Evolutionary conservation across 1,140 invertebrate species (phyloP).

Genomic region (Drepana arcuata): DNA sequence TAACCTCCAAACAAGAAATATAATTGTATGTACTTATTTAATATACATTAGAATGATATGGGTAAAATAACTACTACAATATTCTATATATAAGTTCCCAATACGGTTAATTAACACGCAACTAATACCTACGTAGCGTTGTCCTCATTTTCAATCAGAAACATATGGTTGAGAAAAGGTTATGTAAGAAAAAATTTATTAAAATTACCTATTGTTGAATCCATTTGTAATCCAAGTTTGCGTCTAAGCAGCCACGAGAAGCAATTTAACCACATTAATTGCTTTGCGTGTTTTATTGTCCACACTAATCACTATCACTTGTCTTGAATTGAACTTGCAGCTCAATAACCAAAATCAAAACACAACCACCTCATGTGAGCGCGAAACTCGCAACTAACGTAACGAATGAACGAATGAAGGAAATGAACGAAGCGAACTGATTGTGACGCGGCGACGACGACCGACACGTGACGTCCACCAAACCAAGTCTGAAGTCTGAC

Average conservation of each 20-base stretch:
- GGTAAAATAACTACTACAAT: no score
- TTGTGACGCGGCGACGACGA: no score
- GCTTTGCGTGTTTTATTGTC: constrained; percentile 1
- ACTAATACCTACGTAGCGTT: no score
- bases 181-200: constrained; percentile 37
- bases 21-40: no score
- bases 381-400: constrained; percentile 55
- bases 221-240: constrained; percentile 36
- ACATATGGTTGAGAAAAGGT: constrained; percentile 38
- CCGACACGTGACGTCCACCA: no score
- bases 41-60: no score
- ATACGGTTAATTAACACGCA: no score
- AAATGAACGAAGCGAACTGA: background rate
- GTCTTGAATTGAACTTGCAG: constrained; percentile 43
- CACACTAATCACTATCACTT: background rate
- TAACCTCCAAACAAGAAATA: no score
- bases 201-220: constrained; percentile 36
- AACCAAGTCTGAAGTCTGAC: no score
- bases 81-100: no score
- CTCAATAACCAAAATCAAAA: constrained; percentile 30
- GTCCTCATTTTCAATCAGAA: constrained; percentile 31
- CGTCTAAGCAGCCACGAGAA: no score
- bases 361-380: constrained; percentile 47
- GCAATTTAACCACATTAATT: constrained; percentile 26
- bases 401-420: background rate